A percentile compares a stretch with the other conserved stretches of the same genome.
phyloP scores from a whole-genome alignment of 2,113 vertebrate species.

The Cephalopholis sonnerati region DNA sequence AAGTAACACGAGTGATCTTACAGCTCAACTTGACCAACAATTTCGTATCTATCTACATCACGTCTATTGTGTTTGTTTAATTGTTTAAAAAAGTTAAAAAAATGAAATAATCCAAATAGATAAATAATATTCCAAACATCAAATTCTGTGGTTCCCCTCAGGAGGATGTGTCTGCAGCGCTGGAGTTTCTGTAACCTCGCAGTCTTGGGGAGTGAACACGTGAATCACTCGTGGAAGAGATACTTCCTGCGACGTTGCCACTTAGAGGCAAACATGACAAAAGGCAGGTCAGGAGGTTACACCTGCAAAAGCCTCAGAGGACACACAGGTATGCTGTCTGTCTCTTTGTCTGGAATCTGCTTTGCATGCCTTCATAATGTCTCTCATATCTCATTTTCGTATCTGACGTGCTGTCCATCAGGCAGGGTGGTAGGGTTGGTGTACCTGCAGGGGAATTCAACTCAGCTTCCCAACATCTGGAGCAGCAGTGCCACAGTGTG shows the following conservation, averaged over 20 bases:
- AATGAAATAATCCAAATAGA: no score
- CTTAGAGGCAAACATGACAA: conserved; percentile 84
- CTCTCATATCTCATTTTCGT: not conserved
- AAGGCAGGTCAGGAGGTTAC: conserved; percentile 82
- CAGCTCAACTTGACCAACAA: no score
- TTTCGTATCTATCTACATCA: no score
- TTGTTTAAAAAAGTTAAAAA: no score
- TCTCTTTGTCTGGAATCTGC: not conserved
- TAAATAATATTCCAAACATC: not conserved
- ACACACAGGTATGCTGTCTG: conserved; percentile 75
- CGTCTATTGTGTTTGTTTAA: no score
- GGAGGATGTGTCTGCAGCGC: conserved; percentile 84
- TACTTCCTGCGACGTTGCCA: conserved; percentile 84
- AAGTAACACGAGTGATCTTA: no score
- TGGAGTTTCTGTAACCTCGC: conserved; percentile 86
- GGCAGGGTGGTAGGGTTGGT: conserved; percentile 80
- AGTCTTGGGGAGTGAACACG: conserved; percentile 59
- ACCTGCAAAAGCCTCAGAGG: conserved; percentile 85
- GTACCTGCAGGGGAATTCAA: conserved; percentile 76
- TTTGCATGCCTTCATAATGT: not conserved
- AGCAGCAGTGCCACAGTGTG: conserved; percentile 74
- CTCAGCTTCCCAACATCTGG: conserved; percentile 66
- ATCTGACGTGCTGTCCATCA: conserved; percentile 51
- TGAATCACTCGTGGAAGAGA: conserved; percentile 82
- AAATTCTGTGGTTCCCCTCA: conserved; percentile 37